Conservation (phyloP, 92 coral and sea anemone genomes). For the Epizoanthus scotinus region DNA sequence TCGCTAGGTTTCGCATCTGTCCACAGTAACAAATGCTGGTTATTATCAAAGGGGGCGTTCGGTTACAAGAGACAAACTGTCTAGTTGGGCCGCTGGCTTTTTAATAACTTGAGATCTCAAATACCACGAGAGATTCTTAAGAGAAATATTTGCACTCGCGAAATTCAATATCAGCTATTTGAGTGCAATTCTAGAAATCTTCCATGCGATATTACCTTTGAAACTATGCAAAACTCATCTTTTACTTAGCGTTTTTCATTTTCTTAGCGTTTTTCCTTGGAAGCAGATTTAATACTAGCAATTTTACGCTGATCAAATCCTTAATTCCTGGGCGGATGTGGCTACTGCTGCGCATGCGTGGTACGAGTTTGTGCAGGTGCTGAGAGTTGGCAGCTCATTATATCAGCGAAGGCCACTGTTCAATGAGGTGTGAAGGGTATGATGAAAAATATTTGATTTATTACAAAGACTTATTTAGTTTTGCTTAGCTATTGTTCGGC, state of each 20-base stretch:
- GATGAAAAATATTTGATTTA: constrained; percentile 99
- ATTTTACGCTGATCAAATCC: constrained; percentile 44
- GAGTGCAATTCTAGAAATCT: background rate
- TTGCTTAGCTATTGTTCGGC: constrained; percentile 93
- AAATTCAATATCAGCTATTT: background rate
- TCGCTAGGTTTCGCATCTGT: constrained; percentile 38
- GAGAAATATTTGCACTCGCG: constrained; percentile 22
- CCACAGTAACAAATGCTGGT: constrained; percentile 6
- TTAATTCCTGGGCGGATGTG: constrained; percentile 70
- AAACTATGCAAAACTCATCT: background rate
- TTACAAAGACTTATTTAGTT: constrained; percentile 99
- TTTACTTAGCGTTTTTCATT: background rate
- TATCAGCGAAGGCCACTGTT: constrained; percentile 67
- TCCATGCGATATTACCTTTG: background rate
- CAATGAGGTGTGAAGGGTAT: constrained; percentile 96
- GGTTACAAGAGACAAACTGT: constrained; percentile 40
- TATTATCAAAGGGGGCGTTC: constrained; percentile 7
- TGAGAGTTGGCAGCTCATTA: constrained; percentile 80
- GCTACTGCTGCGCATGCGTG: constrained; percentile 68
- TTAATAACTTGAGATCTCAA: constrained; percentile 14
- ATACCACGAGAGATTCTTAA: constrained; percentile 28
- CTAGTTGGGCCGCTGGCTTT: constrained; percentile 24
- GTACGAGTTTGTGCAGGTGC: constrained; percentile 74
- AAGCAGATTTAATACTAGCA: background rate
- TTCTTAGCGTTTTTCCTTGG: background rate